Evolutionary conservation across 2,113 vertebrate genomes (phyloP), one percentile per base, ranked within the genome.

Genomic region (Tetrax tetrax): DNA sequence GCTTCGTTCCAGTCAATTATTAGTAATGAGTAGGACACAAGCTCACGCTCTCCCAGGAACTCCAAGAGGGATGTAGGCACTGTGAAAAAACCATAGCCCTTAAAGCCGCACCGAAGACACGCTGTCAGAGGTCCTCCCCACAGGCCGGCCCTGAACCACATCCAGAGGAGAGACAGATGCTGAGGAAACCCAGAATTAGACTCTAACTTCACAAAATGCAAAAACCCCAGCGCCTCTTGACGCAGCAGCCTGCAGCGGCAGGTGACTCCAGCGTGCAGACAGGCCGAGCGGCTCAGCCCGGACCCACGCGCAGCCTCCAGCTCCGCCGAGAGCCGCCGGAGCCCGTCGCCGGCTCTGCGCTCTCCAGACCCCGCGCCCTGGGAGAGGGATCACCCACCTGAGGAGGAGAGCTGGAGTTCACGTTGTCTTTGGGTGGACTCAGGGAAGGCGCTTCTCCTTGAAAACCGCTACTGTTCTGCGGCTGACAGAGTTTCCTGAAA

Each of bases 401-500:
- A 35, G 99, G 98, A 15, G 99, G 99, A 8, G 99, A 99, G 76
- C 96, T 75, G 7, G 98, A 98, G 97, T 90, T 98, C 56, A 98
- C 85, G 1, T 80, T 97, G 95, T 99, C 99, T 95, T 99, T 99
- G 1, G 98, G 98, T 1, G 99, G 99, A 78, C 99, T 99, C 69
- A 95, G 61, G 88, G 98, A 97, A n/a, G 98, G 97, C 3, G 97
- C 92, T 53, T 99, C 98, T 33, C 96, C 98, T 48, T 97, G 86
- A 71, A 98, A 97, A 11, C 85, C 71, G 2, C 98, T 92, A 27
- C 97, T 84, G 81, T 97, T 98, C 95, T 98, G 99, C 0, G 98
- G 91, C 95, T 98, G 98, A 84, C 97, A 98, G 75, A 99, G 98
- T 90, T 99, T 99, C 97, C 99, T 99, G 97, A 22, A 76, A 96